Evolutionary conservation across 1,140 invertebrate genomes (phyloP).

Genomic region (Caerostris darwini): DNA sequence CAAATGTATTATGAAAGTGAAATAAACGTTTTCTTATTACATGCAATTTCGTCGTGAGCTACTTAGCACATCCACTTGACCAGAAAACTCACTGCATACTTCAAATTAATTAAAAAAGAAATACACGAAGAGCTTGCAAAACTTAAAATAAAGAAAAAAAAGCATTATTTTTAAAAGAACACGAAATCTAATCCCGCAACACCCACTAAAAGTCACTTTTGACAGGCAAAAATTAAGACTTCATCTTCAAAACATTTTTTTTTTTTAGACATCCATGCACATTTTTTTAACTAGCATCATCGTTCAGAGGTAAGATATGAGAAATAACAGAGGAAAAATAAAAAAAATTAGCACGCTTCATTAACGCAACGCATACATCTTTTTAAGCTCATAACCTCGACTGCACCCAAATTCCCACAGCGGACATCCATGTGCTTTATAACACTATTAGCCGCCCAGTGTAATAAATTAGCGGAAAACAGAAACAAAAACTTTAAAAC

Average conservation of each 20-base stretch:
- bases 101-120: slow-evolving; percentile 4
- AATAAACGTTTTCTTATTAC: too few relatives aligned
- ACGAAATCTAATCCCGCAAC: slow-evolving; percentile 3
- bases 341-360: slow-evolving; percentile 28
- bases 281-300: background rate
- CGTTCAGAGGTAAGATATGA: background rate
- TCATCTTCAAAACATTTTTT: background rate
- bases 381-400: slow-evolving; percentile 57
- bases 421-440: slow-evolving; percentile 19
- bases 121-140: background rate
- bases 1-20: too few relatives aligned
- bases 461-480: slow-evolving; percentile 51
- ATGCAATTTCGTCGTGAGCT: too few relatives aligned
- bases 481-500: slow-evolving; percentile 43
- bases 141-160: background rate
- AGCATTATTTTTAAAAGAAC: background rate
- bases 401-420: slow-evolving; percentile 53
- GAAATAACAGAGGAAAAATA: slow-evolving; percentile 33
- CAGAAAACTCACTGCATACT: background rate
- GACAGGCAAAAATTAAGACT: slow-evolving; percentile 44
- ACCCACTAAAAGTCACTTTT: slow-evolving; percentile 46
- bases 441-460: slow-evolving; percentile 42
- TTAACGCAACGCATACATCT: slow-evolving; percentile 48
- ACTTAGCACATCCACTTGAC: too few relatives aligned
- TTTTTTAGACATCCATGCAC: background rate